These are phyloP conservation scores for Sebastes hubbsi DNA, from an alignment of 2,797 vertebrate species.

Conservation along the genomic window DNA sequence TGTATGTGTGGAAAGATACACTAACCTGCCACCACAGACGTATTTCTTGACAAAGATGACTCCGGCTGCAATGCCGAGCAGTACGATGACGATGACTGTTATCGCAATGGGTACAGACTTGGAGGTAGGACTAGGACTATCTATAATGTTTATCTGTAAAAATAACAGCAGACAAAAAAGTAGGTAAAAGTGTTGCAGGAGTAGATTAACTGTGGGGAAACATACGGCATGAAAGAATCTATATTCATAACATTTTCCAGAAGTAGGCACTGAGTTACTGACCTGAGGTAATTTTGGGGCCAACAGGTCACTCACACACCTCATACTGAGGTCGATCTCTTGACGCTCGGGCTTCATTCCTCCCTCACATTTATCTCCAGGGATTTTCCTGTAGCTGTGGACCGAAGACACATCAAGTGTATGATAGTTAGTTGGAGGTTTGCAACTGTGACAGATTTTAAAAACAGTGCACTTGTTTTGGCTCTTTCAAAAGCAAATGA, in stretches of 20 bases:
- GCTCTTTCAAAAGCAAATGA: background rate
- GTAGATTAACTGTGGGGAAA: background rate
- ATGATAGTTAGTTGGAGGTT: background rate
- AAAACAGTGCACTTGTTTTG: background rate
- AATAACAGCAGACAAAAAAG: slow-evolving; percentile 1
- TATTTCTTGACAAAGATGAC: slow-evolving; percentile 93
- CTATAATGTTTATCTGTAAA: slow-evolving; percentile 47
- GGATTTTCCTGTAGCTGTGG: slow-evolving; percentile 93
- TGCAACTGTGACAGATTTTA: background rate
- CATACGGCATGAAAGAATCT: background rate
- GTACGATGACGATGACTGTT: slow-evolving; percentile 84
- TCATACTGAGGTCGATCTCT: slow-evolving; percentile 89
- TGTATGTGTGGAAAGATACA: background rate
- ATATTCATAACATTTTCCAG: background rate
- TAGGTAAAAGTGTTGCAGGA: background rate
- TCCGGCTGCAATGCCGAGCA: slow-evolving; percentile 81
- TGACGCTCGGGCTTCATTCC: slow-evolving; percentile 83
- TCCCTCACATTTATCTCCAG: slow-evolving; percentile 91
- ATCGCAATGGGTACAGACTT: slow-evolving; percentile 83
- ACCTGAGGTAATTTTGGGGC: slow-evolving; percentile 73
- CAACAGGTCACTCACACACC: slow-evolving; percentile 89
- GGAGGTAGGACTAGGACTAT: slow-evolving; percentile 55
- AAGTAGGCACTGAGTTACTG: slow-evolving; percentile 34
- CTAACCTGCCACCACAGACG: slow-evolving; percentile 93
- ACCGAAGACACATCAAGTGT: background rate